Evolutionary conservation across 1,140 invertebrate species (phyloP).

Genomic region (Eupeodes corollae): DNA sequence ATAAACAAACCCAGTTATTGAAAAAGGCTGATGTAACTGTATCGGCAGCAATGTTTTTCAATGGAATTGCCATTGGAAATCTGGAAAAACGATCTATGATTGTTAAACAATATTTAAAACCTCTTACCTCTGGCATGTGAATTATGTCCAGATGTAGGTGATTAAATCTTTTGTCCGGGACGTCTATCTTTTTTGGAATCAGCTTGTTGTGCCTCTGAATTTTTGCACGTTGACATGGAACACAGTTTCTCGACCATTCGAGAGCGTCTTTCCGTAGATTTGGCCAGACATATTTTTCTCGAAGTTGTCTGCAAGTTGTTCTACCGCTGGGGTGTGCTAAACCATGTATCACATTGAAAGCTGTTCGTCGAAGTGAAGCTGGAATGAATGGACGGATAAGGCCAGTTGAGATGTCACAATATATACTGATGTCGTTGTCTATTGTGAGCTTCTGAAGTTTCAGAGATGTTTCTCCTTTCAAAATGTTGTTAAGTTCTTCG

Average conservation of each 20-base stretch:
- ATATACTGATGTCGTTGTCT: not conserved
- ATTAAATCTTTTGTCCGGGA: no score
- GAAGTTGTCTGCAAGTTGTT: constrained; percentile 5
- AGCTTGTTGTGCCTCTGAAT: no score
- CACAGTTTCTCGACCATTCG: constrained; percentile 8
- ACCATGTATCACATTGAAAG: constrained; percentile 12
- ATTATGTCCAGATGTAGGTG: no score
- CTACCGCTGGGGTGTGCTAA: constrained; percentile 18
- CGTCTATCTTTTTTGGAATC: no score
- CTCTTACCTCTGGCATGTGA: no score
- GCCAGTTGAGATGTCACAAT: not conserved
- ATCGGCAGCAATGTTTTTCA: no score
- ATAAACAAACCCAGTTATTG: no score
- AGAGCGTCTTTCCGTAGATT: constrained; percentile 14
- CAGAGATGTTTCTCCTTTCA: constrained; percentile 16
- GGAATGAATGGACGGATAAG: constrained; percentile 7
- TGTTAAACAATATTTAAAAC: no score
- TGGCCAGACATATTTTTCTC: constrained; percentile 11
- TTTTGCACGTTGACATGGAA: no score
- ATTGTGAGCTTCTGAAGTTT: not conserved
- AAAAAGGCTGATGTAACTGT: no score
- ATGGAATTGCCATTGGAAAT: no score
- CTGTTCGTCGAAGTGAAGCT: constrained; percentile 1
- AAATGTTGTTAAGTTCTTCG: constrained; percentile 8
- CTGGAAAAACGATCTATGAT: no score